Evolutionary conservation across 1,140 invertebrate species (phyloP), one percentile per base, ranked within the genome.

Genomic region (Orius laevigatus): DNA sequence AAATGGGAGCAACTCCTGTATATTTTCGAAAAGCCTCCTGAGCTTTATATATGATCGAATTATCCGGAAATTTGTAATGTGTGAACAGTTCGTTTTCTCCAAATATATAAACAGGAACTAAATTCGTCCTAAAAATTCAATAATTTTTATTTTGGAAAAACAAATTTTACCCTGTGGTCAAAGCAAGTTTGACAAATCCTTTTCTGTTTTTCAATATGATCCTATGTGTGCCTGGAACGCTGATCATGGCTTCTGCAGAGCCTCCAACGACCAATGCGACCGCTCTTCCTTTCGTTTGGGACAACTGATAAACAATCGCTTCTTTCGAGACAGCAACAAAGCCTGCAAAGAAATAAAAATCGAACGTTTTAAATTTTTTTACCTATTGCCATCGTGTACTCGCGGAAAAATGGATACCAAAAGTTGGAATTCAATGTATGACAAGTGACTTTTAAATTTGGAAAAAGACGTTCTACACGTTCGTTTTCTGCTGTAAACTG

Each of bases 61-160:
- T 79, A 43, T 78, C 66, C 0, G 81, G 75, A 62, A 82, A 81
- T 9, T 69, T 57, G 3, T 81, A 56, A 55, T 92, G 87, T 52
- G 78, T 69, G 62, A 79, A 95, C 0, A 92, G 60, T 56, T 94
- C 86, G 10, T 83, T 86, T 64, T 96, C 91, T 1, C 90, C 90
- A 64, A 95, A 96, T 0, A 83, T 80, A 59, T 91, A 78, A 1
- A 87, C 79, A 14, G 89, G 92, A 3, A 93, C 88, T 48, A 93
- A 63, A 0, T 78, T 66, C 3, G 80, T 72, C 15, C 82, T 87
- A 62, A 33, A 67, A 61, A 41, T 50, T 20, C 53, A 53, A 33
- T 52, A 33, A 25, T 2, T 5, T 3, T 3, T 3, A 47, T 47
- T 11, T 2, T 6, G n/a, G 18, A 36, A 47, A 47, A 12, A 2